Conservation (phyloP, 2,113 vertebrate species). For the Corythornis vintsioides region DNA sequence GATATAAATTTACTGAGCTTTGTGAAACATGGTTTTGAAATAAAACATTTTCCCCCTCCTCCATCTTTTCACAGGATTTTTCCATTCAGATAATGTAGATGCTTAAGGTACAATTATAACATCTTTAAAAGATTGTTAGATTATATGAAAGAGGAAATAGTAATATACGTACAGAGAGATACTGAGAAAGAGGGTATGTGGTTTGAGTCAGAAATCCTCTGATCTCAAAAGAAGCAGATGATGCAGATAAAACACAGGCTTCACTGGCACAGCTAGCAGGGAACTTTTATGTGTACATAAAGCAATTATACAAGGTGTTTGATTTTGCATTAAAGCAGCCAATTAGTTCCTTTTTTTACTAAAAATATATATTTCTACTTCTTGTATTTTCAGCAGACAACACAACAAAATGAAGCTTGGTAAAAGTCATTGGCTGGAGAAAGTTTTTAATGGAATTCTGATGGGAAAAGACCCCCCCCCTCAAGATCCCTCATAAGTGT, state of each 20-base stretch:
- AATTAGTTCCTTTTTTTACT: slow-evolving; percentile 62
- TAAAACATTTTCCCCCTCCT: not conserved
- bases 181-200: slow-evolving; percentile 43
- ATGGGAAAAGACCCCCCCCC: not conserved
- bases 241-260: slow-evolving; percentile 69
- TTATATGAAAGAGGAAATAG: slow-evolving; percentile 62
- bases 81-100: slow-evolving; percentile 49
- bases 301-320: slow-evolving; percentile 74
- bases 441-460: not conserved
- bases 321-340: slow-evolving; percentile 68
- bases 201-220: slow-evolving; percentile 59
- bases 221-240: slow-evolving; percentile 73
- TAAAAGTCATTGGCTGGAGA: not conserved
- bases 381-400: slow-evolving; percentile 14
- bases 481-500: fast-evolving
- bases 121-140: slow-evolving; percentile 66
- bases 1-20: not conserved
- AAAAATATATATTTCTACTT: slow-evolving; percentile 53
- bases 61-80: slow-evolving; percentile 36
- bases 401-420: slow-evolving; percentile 1
- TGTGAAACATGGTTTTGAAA: slow-evolving; percentile 7
- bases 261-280: slow-evolving; percentile 61
- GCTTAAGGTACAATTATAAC: slow-evolving; percentile 65
- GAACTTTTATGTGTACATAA: slow-evolving; percentile 69
- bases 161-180: slow-evolving; percentile 55